Conservation (phyloP, 2,888 invertebrate genomes). For the Salpingus planirostris region DNA sequence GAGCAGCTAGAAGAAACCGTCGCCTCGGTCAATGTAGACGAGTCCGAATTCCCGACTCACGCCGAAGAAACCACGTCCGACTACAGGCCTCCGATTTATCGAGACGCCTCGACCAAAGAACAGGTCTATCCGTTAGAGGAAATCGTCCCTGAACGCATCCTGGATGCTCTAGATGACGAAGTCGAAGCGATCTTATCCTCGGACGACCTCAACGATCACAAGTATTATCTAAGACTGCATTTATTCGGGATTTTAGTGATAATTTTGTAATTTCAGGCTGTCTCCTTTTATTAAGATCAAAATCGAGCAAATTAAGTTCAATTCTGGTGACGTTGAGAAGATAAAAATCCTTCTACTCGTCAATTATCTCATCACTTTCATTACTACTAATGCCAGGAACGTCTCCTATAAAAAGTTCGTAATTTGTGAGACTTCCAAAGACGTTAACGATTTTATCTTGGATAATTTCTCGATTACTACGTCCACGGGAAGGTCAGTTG, state of each 20-base stretch:
- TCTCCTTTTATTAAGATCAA: conserved; percentile 19
- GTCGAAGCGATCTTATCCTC: conserved; percentile 19
- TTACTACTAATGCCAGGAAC: conserved; percentile 22
- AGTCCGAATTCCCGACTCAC: conserved; percentile 2
- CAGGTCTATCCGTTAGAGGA: conserved; percentile 44
- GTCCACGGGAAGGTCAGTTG: conserved; percentile 22
- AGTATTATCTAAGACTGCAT: no score
- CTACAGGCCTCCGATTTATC: conserved; percentile 47
- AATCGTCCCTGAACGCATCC: conserved; percentile 41
- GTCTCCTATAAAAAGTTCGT: conserved; percentile 25
- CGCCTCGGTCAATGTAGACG: conserved; percentile 25
- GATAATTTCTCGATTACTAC: conserved; percentile 25
- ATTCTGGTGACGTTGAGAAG: conserved; percentile 22
- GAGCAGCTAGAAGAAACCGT: conserved; percentile 51
- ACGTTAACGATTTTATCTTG: conserved; percentile 30
- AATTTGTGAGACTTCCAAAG: conserved; percentile 28
- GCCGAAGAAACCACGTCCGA: conserved; percentile 33
- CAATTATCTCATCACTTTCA: conserved; percentile 31
- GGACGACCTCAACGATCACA: no score
- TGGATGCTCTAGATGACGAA: conserved; percentile 30
- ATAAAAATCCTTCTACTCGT: conserved; percentile 32
- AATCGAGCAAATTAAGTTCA: conserved; percentile 20
- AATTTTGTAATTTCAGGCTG: conserved; percentile 20
- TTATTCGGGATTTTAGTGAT: no score
- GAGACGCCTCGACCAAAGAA: conserved; percentile 41